phyloP scores from a whole-genome alignment of 1,140 invertebrate species.

The Leptopilina boulardi region DNA sequence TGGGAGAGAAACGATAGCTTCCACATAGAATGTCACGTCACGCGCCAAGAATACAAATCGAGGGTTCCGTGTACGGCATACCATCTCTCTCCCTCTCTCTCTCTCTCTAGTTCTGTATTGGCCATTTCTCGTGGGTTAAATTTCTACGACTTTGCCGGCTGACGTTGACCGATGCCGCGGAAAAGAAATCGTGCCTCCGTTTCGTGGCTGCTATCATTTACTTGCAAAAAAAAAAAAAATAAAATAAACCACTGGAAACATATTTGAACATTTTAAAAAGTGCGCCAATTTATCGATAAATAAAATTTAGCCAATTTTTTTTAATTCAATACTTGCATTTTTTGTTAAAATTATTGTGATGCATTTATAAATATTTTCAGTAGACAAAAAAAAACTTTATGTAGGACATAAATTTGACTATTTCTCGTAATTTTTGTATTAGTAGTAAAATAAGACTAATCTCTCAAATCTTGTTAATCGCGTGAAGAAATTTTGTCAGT shows the following conservation, averaged over 20 bases:
- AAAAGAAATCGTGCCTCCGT: slow-evolving; percentile 66
- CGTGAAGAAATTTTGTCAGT: too few relatives aligned
- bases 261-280: not conserved
- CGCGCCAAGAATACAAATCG: slow-evolving; percentile 69
- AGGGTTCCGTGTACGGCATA: slow-evolving; percentile 60
- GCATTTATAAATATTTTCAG: too few relatives aligned
- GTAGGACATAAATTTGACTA: too few relatives aligned
- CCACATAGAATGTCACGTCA: slow-evolving; percentile 59
- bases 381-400: too few relatives aligned
- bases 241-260: slow-evolving; percentile 48
- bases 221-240: slow-evolving; percentile 45
- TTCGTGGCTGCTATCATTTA: slow-evolving; percentile 55
- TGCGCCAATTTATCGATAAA: too few relatives aligned
- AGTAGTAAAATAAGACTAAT: too few relatives aligned
- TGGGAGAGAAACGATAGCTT: slow-evolving; percentile 60
- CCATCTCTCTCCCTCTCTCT: slow-evolving; percentile 36
- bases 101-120: slow-evolving; percentile 36
- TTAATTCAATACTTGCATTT: too few relatives aligned
- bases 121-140: slow-evolving; percentile 66
- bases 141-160: slow-evolving; percentile 68
- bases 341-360: too few relatives aligned
- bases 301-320: too few relatives aligned
- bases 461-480: too few relatives aligned
- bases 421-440: too few relatives aligned
- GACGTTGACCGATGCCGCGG: slow-evolving; percentile 73